Evolutionary conservation across 2,113 vertebrate genomes (phyloP), one percentile per base, ranked within the genome.

Genomic region (Erythrocebus patas): DNA sequence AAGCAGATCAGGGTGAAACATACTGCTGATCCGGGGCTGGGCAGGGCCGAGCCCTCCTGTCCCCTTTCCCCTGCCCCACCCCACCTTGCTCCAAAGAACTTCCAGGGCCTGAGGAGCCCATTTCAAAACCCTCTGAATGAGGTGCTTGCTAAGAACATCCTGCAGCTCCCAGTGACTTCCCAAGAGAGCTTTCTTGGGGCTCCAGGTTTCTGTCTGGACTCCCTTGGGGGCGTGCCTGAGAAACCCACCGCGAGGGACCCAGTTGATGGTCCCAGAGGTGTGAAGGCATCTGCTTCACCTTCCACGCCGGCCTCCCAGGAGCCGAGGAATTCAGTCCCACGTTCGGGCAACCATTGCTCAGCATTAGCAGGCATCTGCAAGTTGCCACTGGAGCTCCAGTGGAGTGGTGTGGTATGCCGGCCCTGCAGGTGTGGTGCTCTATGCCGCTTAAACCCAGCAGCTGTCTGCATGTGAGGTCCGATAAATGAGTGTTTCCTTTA

Each of bases 391-490:
- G 30, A 40, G 43, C 66, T 76, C 61, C 83, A 82, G 32, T 4
- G 61, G 25, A 32, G 76, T 3, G 10, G 38, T 57, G 14, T 35
- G 32, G 23, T 3, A 50, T 3, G 6, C 2, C 2, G 3, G 2
- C 64, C 38, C 73, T 13, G 8, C 23, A 35, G 38, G 30, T 2
- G 12, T 55, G 3, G 30, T 2, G 25, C 55, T 68, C 40, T 38
- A 1, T 5, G 0, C 14, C 0, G 22, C 89, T 55, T 61, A 7
- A 35, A 16, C 8, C 7, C 38, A n/a, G 75, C 57, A 55, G n/a
- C 8, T 25, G 30, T n/a, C 73, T 16, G 9, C 45, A 4, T 1
- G 2, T 1, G 4, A 23, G 25, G 64, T 7, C 88, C n/a, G 45
- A 83, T 38, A 35, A 27, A 23, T 25, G 27, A 80, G 50, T 2